Conservation (phyloP, 2,113 vertebrate genomes). For the Takifugu bimaculatus region DNA sequence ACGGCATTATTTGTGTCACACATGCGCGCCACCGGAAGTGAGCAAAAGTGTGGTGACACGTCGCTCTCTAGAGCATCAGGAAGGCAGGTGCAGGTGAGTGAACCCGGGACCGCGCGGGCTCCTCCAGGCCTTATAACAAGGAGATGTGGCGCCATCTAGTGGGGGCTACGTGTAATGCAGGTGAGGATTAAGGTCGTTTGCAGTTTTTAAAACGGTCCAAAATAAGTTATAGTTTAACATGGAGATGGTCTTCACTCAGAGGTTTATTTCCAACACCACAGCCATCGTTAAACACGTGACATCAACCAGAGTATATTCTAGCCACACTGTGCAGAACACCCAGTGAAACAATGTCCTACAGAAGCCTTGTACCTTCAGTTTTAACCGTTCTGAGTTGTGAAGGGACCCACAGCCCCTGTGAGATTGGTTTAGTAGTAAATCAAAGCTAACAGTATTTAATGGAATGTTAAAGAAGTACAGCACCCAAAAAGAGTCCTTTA, state of each 20-base stretch:
- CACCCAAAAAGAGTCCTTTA: neutral
- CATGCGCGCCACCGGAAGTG: no score
- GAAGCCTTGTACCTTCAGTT: constrained; percentile 23
- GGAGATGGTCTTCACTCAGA: no score
- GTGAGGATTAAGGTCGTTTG: no score
- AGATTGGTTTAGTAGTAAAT: neutral
- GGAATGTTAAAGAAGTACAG: constrained; percentile 12
- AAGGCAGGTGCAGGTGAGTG: constrained; percentile 1
- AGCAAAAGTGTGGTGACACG: constrained; percentile 1
- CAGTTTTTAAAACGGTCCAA: no score
- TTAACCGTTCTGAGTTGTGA: neutral
- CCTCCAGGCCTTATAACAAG: neutral
- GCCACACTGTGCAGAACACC: constrained; percentile 33
- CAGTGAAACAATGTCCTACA: constrained; percentile 3
- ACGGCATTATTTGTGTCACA: constrained; percentile 17
- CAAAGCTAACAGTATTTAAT: neutral
- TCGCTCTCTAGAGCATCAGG: constrained; percentile 31
- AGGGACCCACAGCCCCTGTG: neutral
- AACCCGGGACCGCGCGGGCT: neutral
- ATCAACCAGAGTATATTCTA: constrained; percentile 45
- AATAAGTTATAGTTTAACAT: no score
- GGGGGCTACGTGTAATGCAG: neutral
- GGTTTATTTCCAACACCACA: neutral
- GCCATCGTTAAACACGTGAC: constrained; percentile 18
- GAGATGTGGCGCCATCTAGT: constrained; percentile 2